phyloP scores from a whole-genome alignment of 30 jellyfish, hydroid and myxozoan genomes.

The Hydra vulgaris region DNA sequence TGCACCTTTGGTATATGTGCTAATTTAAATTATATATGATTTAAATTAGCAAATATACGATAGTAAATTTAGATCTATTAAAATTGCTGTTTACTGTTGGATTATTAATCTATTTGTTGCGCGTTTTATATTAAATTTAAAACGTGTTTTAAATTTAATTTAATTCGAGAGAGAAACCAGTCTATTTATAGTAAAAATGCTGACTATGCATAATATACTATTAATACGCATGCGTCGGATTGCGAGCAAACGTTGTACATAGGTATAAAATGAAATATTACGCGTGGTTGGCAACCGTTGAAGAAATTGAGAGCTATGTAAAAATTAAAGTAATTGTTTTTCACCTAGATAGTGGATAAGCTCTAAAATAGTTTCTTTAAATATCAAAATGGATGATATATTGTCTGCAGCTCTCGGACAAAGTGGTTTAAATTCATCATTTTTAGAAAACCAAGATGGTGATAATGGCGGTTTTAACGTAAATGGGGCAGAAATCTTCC shows the following conservation, averaged over 20 bases:
- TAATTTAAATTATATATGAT: no score
- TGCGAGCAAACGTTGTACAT: not conserved
- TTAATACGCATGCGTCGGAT: conserved; percentile 19
- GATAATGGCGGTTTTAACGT: conserved; percentile 36
- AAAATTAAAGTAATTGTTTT: not conserved
- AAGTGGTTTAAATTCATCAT: conserved; percentile 67
- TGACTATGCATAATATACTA: not conserved
- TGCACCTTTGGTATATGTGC: no score
- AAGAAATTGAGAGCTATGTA: conserved; percentile 2
- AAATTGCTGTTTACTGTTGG: no score
- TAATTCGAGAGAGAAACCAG: no score
- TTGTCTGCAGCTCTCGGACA: conserved; percentile 98
- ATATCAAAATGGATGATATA: conserved; percentile 47
- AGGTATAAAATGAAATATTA: conserved; percentile 21
- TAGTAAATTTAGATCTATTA: no score
- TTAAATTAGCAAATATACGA: no score
- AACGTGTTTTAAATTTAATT: no score
- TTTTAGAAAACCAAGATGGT: conserved; percentile 61
- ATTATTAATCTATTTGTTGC: no score
- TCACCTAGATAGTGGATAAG: conserved; percentile 8
- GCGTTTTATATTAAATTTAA: no score
- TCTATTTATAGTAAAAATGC: no score
- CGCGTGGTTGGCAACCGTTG: conserved; percentile 28
- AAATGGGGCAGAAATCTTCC: not conserved
- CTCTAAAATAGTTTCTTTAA: not conserved